Evolutionary conservation across 1,140 invertebrate genomes (phyloP).

Genomic region (Campoletis sonorensis): DNA sequence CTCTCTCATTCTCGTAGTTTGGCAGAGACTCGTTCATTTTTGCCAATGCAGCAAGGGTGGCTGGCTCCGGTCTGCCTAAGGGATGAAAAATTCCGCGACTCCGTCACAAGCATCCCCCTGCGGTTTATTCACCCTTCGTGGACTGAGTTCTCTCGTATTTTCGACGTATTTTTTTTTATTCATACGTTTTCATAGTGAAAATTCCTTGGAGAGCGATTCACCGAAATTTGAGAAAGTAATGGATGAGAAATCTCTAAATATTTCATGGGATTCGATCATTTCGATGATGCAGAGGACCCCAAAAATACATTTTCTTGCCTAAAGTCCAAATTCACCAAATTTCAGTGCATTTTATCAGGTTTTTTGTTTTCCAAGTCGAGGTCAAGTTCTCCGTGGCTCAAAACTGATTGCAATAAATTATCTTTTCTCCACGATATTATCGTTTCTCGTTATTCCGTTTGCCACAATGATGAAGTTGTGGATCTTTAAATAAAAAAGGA

Average conservation of each 20-base stretch:
- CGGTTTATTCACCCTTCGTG: background rate
- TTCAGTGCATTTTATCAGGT: too few relatives aligned
- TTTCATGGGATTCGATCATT: background rate
- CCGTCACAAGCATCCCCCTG: background rate
- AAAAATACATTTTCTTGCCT: too few relatives aligned
- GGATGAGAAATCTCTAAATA: too few relatives aligned
- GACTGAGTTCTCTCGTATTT: background rate
- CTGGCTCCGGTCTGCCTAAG: background rate
- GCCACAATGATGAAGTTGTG: background rate
- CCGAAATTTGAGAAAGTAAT: too few relatives aligned
- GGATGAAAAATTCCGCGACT: background rate
- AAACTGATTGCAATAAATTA: background rate
- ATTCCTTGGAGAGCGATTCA: background rate
- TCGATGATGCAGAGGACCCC: background rate
- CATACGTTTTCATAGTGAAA: background rate
- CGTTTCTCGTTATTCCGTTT: background rate
- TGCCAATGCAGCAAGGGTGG: background rate
- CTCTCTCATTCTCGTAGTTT: conserved; percentile 22
- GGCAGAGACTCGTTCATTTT: conserved; percentile 11
- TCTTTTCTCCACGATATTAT: background rate
- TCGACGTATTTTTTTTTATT: background rate
- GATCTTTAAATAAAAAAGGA: background rate
- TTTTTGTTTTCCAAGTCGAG: too few relatives aligned
- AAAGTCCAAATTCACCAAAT: too few relatives aligned
- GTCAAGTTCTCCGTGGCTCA: too few relatives aligned